Conservation (phyloP, 2,888 invertebrate genomes). For the Norana najaformis region DNA sequence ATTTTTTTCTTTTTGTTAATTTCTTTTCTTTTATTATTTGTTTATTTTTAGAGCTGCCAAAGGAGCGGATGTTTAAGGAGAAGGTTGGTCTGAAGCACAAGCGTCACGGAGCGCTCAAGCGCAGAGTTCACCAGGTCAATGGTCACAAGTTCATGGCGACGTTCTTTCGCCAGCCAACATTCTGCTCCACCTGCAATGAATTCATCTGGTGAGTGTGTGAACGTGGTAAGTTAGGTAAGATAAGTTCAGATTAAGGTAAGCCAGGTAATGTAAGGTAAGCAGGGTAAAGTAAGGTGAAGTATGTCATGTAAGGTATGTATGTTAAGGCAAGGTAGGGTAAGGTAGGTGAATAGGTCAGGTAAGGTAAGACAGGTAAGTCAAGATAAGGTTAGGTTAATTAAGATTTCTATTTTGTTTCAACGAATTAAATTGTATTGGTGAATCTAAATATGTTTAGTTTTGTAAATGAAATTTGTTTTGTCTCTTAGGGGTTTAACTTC, state of each 20-base stretch:
- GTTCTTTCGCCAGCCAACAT: constrained; percentile 95
- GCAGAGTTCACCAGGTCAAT: constrained; percentile 92
- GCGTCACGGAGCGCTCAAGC: constrained; percentile 94
- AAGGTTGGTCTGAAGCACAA: constrained; percentile 84
- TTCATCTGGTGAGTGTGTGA: constrained; percentile 83
- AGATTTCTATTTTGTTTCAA: no score
- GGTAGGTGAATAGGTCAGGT: not conserved
- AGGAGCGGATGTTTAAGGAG: constrained; percentile 83
- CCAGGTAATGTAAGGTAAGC: no score
- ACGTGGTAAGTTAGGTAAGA: not conserved
- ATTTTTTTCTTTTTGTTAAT: not conserved
- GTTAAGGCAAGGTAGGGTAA: not conserved
- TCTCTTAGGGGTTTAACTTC: constrained; percentile 60
- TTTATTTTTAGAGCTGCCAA: not conserved
- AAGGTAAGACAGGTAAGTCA: not conserved
- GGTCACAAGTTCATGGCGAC: constrained; percentile 99
- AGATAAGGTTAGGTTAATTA: no score
- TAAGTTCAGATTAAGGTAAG: not conserved
- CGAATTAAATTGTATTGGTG: no score
- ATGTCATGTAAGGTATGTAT: not conserved
- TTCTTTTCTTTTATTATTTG: not conserved
- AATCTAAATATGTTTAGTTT: no score
- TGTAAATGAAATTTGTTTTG: not conserved
- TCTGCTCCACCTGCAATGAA: constrained; percentile 98
- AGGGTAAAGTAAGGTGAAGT: no score